Evolutionary conservation across 1,140 invertebrate genomes (phyloP), one percentile per base, ranked within the genome.

Genomic region (Meloidogyne hapla): DNA sequence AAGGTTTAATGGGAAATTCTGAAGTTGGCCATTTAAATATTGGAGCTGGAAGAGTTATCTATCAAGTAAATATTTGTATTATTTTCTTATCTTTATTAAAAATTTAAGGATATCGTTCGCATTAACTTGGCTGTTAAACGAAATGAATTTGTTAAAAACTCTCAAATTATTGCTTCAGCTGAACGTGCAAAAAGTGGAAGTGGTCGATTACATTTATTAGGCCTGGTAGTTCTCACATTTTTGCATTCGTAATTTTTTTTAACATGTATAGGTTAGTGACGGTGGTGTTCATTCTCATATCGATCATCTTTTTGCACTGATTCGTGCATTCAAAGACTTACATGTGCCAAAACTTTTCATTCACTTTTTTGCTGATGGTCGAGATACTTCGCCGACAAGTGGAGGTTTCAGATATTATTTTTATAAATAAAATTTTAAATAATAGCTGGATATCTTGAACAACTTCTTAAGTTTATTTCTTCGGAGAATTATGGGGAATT

Each of bases 21-120:
- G 89, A 90, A 85, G 90, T 90, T 23, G 89, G 89, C 21, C 89
- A 90, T 81, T 77, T 90, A 78, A 90, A 90, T 79, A 89, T 90
- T 75, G 89, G 89, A 18, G 89, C 89, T 68, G 89, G 89, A 33
- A 83, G 89, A 66, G 88, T 90, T 2, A 86, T 90, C 40, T 89
- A 89, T 79, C 89, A 90, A 80, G 86, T 83, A 10, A 38, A 21
- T 78, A 23, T 69, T 77, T 76, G 4, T n/a, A 23, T 65, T 76
- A 38, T 70, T 74, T 80, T 66, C 9, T 74, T 15, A 4, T 33
- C 13, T 10, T 2, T 18, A 56, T 28, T 18, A 23, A 9, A 33
- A 21, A 75, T 28, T 75, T 45, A 21, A 87, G 82, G 88, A 89
- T 79, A 90, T 89, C 71, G 88, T 90, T 23, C 82, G 89, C 12